Evolutionary conservation across 92 coral and sea anemone species (phyloP).

Genomic region (Diadumene lineata): DNA sequence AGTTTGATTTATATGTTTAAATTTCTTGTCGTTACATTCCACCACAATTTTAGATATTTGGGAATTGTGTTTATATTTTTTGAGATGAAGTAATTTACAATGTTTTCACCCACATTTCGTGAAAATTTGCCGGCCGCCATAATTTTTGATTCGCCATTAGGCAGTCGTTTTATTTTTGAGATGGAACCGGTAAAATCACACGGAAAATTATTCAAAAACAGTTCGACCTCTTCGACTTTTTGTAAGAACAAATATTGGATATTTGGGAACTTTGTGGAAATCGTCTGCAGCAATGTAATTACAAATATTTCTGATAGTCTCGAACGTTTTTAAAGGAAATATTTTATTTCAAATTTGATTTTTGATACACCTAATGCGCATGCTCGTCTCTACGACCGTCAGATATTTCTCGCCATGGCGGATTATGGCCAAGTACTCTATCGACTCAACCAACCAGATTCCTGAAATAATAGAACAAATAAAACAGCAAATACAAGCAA

Average conservation of each 20-base stretch:
- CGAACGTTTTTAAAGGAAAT: background rate
- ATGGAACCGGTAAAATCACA: slow-evolving; percentile 6
- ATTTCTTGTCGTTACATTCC: background rate
- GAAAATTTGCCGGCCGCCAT: background rate
- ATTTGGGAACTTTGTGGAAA: slow-evolving; percentile 9
- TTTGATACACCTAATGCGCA: slow-evolving; percentile 2
- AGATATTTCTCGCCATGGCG: slow-evolving; percentile 12
- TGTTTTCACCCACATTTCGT: background rate
- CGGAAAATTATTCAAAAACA: background rate
- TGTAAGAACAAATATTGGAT: background rate
- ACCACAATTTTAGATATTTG: slow-evolving; percentile 5
- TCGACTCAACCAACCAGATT: too few species aligned
- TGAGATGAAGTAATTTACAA: background rate
- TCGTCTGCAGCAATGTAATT: background rate
- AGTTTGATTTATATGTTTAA: slow-evolving; percentile 1
- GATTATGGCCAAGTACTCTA: too few species aligned
- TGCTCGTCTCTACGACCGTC: background rate
- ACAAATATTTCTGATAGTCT: background rate
- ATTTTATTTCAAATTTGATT: background rate
- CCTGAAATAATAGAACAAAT: too few species aligned
- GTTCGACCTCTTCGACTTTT: background rate
- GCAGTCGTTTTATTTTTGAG: background rate
- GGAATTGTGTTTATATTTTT: background rate
- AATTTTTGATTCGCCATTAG: background rate
- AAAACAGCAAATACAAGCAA: too few species aligned